These are phyloP conservation scores for Sebastes oblongus DNA, from an alignment of 2,797 vertebrate genomes.

Conservation along the genomic window DNA sequence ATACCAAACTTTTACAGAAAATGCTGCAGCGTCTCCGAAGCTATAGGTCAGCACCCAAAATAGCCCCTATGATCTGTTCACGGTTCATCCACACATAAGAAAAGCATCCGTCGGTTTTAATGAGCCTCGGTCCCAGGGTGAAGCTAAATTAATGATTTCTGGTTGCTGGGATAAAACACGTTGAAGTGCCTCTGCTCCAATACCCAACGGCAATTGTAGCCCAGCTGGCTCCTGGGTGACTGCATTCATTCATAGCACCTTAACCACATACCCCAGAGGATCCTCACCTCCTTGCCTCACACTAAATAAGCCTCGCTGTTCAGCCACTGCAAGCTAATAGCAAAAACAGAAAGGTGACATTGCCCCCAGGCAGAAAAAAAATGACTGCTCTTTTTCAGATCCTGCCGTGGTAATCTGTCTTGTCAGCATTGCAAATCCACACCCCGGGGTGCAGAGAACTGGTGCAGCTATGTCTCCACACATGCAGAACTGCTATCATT, in stretches of 20 bases:
- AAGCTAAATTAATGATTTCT: slow-evolving; percentile 8
- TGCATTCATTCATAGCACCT: slow-evolving; percentile 53
- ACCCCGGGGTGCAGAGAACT: slow-evolving; percentile 12
- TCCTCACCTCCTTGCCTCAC: slow-evolving; percentile 38
- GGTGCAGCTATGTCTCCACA: slow-evolving; percentile 19
- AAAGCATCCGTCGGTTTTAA: slow-evolving; percentile 8
- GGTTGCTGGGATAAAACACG: not conserved
- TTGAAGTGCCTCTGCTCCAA: not conserved
- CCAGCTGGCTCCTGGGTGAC: slow-evolving; percentile 23
- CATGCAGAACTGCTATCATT: slow-evolving; percentile 22
- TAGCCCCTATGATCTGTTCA: not conserved
- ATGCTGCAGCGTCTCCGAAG: not conserved
- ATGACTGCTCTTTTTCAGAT: slow-evolving; percentile 30
- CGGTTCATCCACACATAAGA: slow-evolving; percentile 12
- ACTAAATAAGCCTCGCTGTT: slow-evolving; percentile 56
- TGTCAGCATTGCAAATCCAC: slow-evolving; percentile 42
- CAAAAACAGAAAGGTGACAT: slow-evolving; percentile 46
- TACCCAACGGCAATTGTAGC: not conserved
- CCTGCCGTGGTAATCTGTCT: slow-evolving; percentile 46
- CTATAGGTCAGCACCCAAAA: not conserved
- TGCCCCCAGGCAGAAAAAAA: slow-evolving; percentile 23
- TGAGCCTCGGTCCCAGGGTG: not conserved
- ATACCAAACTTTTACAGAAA: not conserved
- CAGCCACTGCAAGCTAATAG: slow-evolving; percentile 47
- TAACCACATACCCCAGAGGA: slow-evolving; percentile 47